These are phyloP conservation scores for Folsomia manolachei DNA, from an alignment of 2,888 invertebrate genomes.

Conservation along the genomic window DNA sequence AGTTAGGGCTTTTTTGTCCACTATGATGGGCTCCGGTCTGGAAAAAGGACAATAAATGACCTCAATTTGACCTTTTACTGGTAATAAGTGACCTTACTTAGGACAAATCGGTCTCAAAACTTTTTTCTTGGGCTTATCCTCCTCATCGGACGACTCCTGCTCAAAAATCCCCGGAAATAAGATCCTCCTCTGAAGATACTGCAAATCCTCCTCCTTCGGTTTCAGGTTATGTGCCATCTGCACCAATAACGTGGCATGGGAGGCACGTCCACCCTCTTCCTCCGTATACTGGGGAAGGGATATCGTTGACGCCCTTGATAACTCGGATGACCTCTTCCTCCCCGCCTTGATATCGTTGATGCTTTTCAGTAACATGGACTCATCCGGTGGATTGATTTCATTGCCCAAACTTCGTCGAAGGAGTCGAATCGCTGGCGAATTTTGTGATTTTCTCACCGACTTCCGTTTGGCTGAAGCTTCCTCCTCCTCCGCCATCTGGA, in stretches of 20 bases:
- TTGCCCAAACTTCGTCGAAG: not conserved
- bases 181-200: slow-evolving; percentile 24
- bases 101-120: not conserved
- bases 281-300: no score
- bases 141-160: slow-evolving; percentile 22
- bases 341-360: no score
- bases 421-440: not conserved
- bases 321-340: no score
- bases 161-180: slow-evolving; percentile 32
- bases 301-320: no score
- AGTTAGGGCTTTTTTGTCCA: not conserved
- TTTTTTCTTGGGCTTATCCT: not conserved
- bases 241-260: not conserved
- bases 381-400: no score
- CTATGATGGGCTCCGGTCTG: not conserved
- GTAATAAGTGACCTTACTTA: no score
- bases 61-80: no score
- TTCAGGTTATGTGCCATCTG: slow-evolving; percentile 21
- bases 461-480: no score
- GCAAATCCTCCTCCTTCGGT: slow-evolving; percentile 18
- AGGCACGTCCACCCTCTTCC: no score
- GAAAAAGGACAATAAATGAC: not conserved
- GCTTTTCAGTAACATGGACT: no score
- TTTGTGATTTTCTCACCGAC: no score
- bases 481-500: no score